Evolutionary conservation across 2,113 vertebrate species (phyloP), one percentile per base, ranked within the genome.

Genomic region (Rhabdornis inornatus): DNA sequence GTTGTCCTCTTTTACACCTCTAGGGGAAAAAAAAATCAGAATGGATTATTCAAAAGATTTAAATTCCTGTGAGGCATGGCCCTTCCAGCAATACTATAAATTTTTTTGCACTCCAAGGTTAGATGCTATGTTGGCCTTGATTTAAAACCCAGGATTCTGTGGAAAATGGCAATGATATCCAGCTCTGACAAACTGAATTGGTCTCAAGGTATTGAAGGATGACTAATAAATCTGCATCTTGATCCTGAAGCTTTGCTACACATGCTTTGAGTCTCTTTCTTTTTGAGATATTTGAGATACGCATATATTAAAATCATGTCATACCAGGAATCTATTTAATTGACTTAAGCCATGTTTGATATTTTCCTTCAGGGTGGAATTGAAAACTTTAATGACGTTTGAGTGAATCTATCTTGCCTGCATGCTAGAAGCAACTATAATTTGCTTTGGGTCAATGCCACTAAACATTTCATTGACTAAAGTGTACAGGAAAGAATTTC

Each of bases 21-120:
- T 92, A 76, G 57, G 81, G 56, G 14, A 52, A 74, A 88, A 87
- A 87, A 88, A 80, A 89, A 74, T 89, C 70, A 85, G 55, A 97
- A 97, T 83, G 45, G 79, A 95, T 97, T 97, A 96, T 96, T 98
- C 90, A 97, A 96, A 97, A 96, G 87, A 96, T 96, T 96, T 97
- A 97, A 97, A 96, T 97, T 57, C 76, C 92, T 93, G 86, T 94
- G 95, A 95, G 95, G 94, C 61, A 47, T 80, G 24, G 50, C 37
- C 53, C 88, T 96, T 96, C 90, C 25, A 95, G 92, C 81, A 97
- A 93, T 92, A 91, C 68, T 90, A 94, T 97, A 97, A 96, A 97
- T 97, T 97, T 75, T 97, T 96, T 97, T 97, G 92, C 35, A 74
- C 60, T 97, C 83, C 97, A 97, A 97, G 96, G 95, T 97, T 96